Evolutionary conservation across 2,797 vertebrate species (phyloP), one percentile per base, ranked within the genome.

Genomic region (Microctenopoma stevenorrisi): DNA sequence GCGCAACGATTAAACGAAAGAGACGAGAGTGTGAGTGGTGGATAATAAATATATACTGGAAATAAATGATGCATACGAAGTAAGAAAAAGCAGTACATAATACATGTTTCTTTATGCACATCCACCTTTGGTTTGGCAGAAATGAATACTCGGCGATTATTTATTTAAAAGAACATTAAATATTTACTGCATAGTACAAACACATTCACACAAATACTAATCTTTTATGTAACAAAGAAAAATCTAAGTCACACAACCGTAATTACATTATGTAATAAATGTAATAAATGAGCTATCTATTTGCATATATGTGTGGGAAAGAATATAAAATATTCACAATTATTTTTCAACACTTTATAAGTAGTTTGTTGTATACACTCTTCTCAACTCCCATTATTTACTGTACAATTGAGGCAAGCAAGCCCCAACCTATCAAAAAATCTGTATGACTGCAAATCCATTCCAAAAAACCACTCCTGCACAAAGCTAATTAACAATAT

Each of bases 221-320:
- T 14, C 30, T 15, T 28, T 59, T 18, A 56, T 12, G 52, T 44
- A 18, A 18, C 18, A 18, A 18, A 18, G 18, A 18, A 18, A 18
- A 18, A 18, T 18, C 18, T 18, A 18, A 18, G 13, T 53, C 35
- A 68, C 59, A 57, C 18, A 67, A 28, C 47, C 51, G 28, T 40
- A 37, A 35, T 61, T 53, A 69, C 69, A 79, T 54, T 53, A 40
- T 78, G 16, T 78, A 38, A 68, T 81, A 73, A 69, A 84, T 85
- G 84, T 74, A 18, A 18, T 18, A 18, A 18, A 18, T 18, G 18
- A 18, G 73, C 72, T 78, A 65, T 14, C 70, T 4, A 79, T 53
- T 35, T 48, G 62, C 2, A 53, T 61, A 11, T n/a, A 64, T 66
- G 26, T 13, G 46, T 69, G 4, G 0, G 18, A 69, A 64, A 12